Base-by-base conservation (phyloP, 2,797 vertebrate species). In the Tangara arthus region DNA sequence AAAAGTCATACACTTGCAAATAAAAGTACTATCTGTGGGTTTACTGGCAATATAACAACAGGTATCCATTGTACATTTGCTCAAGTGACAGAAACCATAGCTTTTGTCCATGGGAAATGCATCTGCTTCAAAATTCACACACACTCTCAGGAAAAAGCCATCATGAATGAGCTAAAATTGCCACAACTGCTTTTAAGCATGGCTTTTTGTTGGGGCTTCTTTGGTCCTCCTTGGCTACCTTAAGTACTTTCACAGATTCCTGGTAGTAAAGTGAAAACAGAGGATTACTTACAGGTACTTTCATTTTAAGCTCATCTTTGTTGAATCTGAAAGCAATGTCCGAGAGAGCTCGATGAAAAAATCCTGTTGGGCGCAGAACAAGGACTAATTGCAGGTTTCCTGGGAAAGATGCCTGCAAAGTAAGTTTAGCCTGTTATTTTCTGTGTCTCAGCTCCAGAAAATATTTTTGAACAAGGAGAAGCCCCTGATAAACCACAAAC, bases 271-370 rank as follows among this genome's bases (percentile, higher is more conserved):
- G 34, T 32, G 64, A 85, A 96, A 92, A n/a, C 28, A 85, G 34
- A 76, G 19, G 46, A 34, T 77, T 89, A 98, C 99, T 89, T 96
- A 99, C 99, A 97, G 99, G 99, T 93, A 99, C 99, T 97, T 99
- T 99, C 99, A 99, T 99, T 98, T 99, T 99, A 98, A 99, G 98
- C 92, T 99, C 99, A 99, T 99, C 99, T 97, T 98, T 99, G 98
- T 98, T 99, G 97, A 99, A 98, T 96, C 98, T 99, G 98, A 99
- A 99, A 77, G 99, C 98, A 96, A 99, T 98, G 97, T 99, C 99
- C 0, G 99, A 99, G 90, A 99, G 98, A 2, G 99, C 96, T 46
- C 99, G 98, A 96, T 99, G 99, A 79, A 99, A 97, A 84, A 99
- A 97, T 41, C 98, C 98, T 35, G 98, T 98, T 79, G 99, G 99